Evolutionary conservation across 2,888 invertebrate species (phyloP).

Genomic region (Labia minor): DNA sequence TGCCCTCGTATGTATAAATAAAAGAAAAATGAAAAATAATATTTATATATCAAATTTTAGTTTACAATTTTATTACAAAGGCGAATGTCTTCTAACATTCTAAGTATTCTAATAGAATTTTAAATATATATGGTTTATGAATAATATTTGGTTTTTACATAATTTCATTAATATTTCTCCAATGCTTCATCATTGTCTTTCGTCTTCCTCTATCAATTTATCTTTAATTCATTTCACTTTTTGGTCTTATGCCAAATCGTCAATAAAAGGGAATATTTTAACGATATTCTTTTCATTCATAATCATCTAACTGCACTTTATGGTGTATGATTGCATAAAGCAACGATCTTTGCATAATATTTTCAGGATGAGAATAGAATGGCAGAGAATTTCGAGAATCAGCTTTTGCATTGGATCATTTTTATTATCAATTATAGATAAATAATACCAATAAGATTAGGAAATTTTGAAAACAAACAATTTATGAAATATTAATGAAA

Average conservation of each 20-base stretch:
- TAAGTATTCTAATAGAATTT: no score
- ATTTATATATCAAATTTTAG: no score
- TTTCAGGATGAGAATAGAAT: background rate
- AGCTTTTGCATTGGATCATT: background rate
- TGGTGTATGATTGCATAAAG: background rate
- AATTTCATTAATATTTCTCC: background rate
- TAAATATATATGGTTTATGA: no score
- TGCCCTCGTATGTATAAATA: no score
- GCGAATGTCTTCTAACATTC: no score
- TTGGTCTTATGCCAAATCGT: background rate
- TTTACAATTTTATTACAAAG: no score
- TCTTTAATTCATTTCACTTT: background rate
- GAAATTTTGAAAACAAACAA: background rate
- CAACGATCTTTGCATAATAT: background rate
- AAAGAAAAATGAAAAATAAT: no score
- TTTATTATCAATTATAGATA: background rate
- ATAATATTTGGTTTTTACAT: background rate
- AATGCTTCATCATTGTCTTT: background rate
- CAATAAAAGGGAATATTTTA: background rate
- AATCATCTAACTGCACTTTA: background rate
- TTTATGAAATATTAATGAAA: no score
- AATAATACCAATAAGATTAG: background rate
- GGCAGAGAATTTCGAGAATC: background rate
- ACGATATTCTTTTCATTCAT: slow-evolving; percentile 1
- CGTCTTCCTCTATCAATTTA: background rate